Percentiles rank a stretch among this genome's conserved stretches.
phyloP scores from a whole-genome alignment of 2,888 invertebrate genomes.

The Labia minor region DNA sequence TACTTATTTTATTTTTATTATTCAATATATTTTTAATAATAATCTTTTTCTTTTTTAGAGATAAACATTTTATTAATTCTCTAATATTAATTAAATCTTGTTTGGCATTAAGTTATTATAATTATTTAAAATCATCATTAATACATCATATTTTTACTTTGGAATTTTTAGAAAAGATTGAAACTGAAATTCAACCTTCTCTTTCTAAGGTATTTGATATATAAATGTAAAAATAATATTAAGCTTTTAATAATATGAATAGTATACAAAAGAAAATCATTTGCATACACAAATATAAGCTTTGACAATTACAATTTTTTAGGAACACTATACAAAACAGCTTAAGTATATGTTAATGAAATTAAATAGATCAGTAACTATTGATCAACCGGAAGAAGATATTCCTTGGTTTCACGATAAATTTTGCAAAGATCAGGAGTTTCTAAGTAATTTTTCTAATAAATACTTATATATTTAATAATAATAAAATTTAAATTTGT shows the following conservation, averaged over 20 bases:
- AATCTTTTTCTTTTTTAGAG: constrained; percentile 36
- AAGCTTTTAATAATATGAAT: too few relatives aligned
- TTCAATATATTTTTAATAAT: not conserved
- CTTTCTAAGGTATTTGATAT: constrained; percentile 41
- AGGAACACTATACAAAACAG: constrained; percentile 44
- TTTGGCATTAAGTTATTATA: constrained; percentile 44
- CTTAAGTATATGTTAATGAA: constrained; percentile 48
- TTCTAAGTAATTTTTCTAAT: constrained; percentile 34
- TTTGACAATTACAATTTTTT: too few relatives aligned
- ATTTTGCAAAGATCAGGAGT: constrained; percentile 43
- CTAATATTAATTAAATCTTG: constrained; percentile 43
- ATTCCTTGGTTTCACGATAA: constrained; percentile 58
- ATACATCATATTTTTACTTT: constrained; percentile 47
- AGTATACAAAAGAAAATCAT: too few relatives aligned
- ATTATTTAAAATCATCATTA: constrained; percentile 40
- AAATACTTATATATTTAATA: not conserved
- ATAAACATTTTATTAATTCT: constrained; percentile 44
- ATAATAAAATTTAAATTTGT: not conserved
- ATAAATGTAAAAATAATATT: too few relatives aligned
- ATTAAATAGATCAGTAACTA: constrained; percentile 50
- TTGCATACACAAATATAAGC: too few relatives aligned
- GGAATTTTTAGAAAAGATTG: constrained; percentile 47
- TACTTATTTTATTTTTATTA: constrained; percentile 23
- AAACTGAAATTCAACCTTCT: constrained; percentile 44
- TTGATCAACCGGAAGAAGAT: constrained; percentile 50